Conservation (phyloP, 2,113 vertebrate species). For the Phylloscopus whistleri region DNA sequence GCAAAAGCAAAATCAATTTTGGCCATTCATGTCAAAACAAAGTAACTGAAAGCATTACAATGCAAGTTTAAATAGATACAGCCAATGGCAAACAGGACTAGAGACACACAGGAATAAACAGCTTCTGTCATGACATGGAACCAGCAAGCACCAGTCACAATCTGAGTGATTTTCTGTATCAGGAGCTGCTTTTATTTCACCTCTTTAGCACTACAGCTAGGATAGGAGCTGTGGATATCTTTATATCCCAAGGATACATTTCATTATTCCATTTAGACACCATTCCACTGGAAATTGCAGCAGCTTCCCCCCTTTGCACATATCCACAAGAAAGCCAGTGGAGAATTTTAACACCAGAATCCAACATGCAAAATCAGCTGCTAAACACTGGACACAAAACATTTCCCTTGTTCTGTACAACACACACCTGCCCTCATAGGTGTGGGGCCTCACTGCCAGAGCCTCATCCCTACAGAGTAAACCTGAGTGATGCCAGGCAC, state of each 20-base stretch:
- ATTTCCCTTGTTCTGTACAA: background rate
- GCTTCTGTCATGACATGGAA: background rate
- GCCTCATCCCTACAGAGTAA: background rate
- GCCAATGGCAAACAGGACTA: background rate
- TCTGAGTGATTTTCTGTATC: background rate
- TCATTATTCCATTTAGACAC: background rate
- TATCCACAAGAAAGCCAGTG: rapidly evolving
- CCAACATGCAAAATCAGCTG: background rate
- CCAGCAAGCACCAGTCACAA: background rate
- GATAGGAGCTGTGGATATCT: background rate
- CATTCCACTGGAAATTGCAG: background rate
- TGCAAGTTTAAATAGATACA: background rate
- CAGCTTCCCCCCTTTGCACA: background rate
- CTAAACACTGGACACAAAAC: background rate
- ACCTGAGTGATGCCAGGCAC: background rate
- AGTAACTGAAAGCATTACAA: background rate
- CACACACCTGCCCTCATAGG: background rate
- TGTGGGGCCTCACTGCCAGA: background rate
- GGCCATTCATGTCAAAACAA: background rate
- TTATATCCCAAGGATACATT: background rate
- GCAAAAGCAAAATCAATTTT: background rate
- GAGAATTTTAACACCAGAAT: background rate
- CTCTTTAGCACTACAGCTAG: background rate
- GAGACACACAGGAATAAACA: background rate
- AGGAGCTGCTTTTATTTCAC: background rate